Percentiles rank a stretch among this genome's conserved stretches.
These are phyloP conservation scores for Goniozus legneri DNA, from an alignment of 1,140 invertebrate genomes.

Conservation along the genomic window DNA sequence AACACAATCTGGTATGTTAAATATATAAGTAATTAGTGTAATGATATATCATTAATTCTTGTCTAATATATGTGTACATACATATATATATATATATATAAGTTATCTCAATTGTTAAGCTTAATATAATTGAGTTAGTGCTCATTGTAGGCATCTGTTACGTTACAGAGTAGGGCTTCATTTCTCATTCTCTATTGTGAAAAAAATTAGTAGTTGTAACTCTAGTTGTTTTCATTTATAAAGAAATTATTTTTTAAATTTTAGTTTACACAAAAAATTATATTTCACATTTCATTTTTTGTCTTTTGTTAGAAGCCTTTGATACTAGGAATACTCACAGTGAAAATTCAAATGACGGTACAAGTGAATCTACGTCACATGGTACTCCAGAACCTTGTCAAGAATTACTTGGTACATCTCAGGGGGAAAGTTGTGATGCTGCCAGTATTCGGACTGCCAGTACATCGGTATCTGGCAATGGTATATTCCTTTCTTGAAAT, in stretches of 20 bases:
- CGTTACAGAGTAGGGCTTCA: conserved; percentile 45
- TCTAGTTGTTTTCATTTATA: too few species aligned
- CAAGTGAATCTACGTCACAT: conserved; percentile 30
- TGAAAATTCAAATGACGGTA: conserved; percentile 37
- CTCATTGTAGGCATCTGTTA: conserved; percentile 44
- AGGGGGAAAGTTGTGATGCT: conserved; percentile 46
- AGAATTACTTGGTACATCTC: conserved; percentile 38
- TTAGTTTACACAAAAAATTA: conserved; percentile 11
- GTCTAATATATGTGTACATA: conserved; percentile 13
- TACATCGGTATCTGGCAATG: conserved; percentile 48
- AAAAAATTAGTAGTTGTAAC: conserved; percentile 17
- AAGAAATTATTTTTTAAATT: conserved; percentile 9
- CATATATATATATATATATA: conserved; percentile 9
- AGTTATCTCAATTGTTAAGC: conserved; percentile 26
- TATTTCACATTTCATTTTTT: background rate
- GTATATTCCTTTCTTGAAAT: conserved; percentile 25
- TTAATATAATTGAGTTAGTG: conserved; percentile 47
- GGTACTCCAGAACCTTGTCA: conserved; percentile 32
- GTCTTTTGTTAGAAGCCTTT: conserved; percentile 31
- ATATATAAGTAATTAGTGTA: too few species aligned
- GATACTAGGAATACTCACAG: conserved; percentile 40
- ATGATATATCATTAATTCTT: too few species aligned
- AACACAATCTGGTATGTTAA: conserved; percentile 39
- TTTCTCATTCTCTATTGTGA: conserved; percentile 31
- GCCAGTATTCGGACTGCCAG: conserved; percentile 49